A percentile compares a stretch with the other conserved stretches of the same genome.
These are phyloP conservation scores for Lepus americanus DNA, from an alignment of 2,113 vertebrate species.

Conservation along the genomic window DNA sequence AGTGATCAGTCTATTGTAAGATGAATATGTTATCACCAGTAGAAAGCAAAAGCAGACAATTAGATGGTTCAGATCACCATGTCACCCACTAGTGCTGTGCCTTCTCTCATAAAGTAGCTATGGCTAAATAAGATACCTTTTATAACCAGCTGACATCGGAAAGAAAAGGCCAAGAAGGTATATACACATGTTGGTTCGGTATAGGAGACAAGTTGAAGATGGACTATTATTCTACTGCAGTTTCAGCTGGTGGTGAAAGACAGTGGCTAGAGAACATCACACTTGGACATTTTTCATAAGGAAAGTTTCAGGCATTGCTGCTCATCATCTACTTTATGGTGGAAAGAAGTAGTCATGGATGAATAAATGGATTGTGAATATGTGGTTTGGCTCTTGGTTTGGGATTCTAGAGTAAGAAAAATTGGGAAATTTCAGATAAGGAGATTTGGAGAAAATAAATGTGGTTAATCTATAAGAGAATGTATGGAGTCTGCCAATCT, in stretches of 20 bases:
- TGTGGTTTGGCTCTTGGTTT: background rate
- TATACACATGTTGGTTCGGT: background rate
- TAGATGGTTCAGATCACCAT: background rate
- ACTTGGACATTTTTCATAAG: background rate
- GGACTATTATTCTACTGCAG: background rate
- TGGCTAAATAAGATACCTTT: background rate
- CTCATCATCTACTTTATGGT: background rate
- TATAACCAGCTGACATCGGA: background rate
- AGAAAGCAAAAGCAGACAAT: background rate
- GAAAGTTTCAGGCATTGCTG: background rate
- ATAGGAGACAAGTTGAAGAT: background rate
- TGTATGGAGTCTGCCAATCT: background rate
- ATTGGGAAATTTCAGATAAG: background rate
- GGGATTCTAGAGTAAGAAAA: background rate
- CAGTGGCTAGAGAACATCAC: background rate
- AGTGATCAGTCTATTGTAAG: background rate
- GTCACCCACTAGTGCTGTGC: background rate
- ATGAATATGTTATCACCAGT: background rate
- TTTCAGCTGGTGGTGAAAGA: background rate
- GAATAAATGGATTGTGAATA: background rate
- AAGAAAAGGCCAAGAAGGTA: background rate
- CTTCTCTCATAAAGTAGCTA: background rate
- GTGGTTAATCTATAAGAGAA: background rate
- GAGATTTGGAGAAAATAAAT: background rate
- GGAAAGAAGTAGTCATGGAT: background rate